Conservation (phyloP, 2,113 vertebrate species). For the Dicentrarchus labrax region DNA sequence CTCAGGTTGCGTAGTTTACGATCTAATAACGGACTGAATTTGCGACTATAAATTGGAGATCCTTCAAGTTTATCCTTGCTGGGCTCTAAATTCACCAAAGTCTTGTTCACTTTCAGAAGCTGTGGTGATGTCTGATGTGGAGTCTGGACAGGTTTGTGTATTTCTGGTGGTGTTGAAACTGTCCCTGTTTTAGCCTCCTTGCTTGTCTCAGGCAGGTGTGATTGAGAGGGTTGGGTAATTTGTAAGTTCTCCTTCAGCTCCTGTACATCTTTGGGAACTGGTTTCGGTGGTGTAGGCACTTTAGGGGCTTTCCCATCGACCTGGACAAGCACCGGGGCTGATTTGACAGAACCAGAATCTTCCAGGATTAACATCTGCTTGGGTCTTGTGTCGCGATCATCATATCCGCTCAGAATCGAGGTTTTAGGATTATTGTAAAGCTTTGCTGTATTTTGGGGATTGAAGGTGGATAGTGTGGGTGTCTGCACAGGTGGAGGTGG, state of each 20-base stretch:
- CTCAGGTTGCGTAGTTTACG: slow-evolving; percentile 79
- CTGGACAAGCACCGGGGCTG: slow-evolving; percentile 43
- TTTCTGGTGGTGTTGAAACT: slow-evolving; percentile 34
- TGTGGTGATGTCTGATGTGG: slow-evolving; percentile 49
- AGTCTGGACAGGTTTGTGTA: slow-evolving; percentile 24
- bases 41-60: slow-evolving; percentile 39
- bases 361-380: slow-evolving; percentile 81
- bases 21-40: slow-evolving; percentile 76
- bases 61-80: slow-evolving; percentile 37
- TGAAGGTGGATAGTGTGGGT: slow-evolving; percentile 82
- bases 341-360: slow-evolving; percentile 65
- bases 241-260: slow-evolving; percentile 58
- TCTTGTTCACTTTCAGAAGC: slow-evolving; percentile 38
- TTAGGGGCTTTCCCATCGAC: slow-evolving; percentile 60
- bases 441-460: slow-evolving; percentile 83
- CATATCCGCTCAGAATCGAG: slow-evolving; percentile 53
- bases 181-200: slow-evolving; percentile 30
- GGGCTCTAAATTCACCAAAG: slow-evolving; percentile 22
- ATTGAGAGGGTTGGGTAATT: slow-evolving; percentile 30
- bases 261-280: slow-evolving; percentile 53
- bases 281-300: slow-evolving; percentile 61
- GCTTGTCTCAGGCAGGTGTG: slow-evolving; percentile 13
- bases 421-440: slow-evolving; percentile 73
- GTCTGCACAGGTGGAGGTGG: slow-evolving; percentile 61
- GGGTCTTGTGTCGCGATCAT: slow-evolving; percentile 62